These are phyloP conservation scores for Lithophane ornitopus DNA, from an alignment of 2,888 invertebrate species.

Conservation along the genomic window DNA sequence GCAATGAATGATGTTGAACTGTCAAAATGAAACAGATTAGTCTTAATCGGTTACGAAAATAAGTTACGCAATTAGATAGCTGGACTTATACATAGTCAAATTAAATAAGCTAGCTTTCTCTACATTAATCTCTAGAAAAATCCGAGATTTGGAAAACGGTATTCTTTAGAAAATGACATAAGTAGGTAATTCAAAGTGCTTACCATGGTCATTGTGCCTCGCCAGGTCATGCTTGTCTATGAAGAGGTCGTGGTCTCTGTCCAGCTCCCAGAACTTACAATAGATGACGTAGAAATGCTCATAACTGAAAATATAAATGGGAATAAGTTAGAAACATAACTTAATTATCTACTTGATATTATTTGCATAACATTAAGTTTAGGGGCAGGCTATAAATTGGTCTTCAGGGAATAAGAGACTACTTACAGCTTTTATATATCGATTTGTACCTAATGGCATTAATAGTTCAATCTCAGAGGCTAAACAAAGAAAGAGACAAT, in stretches of 20 bases:
- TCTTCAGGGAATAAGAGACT: neutral
- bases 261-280: constrained; percentile 99
- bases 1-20: too few species aligned
- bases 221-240: constrained; percentile 98
- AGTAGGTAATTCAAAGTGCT: constrained; percentile 57
- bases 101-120: neutral
- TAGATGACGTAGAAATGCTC: constrained; percentile 99
- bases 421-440: neutral
- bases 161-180: neutral
- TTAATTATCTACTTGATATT: too few species aligned
- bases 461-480: neutral
- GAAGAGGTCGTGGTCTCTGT: constrained; percentile 99
- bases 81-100: too few species aligned
- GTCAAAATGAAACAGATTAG: too few species aligned
- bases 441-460: too few species aligned
- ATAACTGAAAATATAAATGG: constrained; percentile 93
- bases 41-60: too few species aligned
- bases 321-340: constrained; percentile 1
- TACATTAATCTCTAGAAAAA: neutral
- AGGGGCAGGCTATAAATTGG: neutral
- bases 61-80: too few species aligned
- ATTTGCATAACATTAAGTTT: neutral
- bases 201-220: constrained; percentile 98
- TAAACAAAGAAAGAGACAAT: neutral
- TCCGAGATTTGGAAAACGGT: neutral